Evolutionary conservation across 2,888 invertebrate species (phyloP).

Genomic region (Caenorhabditis afra): DNA sequence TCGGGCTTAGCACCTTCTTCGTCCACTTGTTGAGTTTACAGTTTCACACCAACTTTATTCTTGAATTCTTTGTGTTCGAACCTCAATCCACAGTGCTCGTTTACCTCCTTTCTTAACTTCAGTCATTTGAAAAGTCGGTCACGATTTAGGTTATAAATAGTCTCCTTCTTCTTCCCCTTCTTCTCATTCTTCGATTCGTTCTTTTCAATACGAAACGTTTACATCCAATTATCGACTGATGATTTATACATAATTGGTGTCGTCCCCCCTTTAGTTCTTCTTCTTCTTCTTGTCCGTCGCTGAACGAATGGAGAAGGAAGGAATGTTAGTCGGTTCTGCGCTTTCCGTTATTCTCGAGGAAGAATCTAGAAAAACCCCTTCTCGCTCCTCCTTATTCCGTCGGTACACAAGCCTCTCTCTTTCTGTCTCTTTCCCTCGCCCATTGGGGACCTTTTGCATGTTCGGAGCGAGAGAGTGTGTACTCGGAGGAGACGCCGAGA

Average conservation of each 20-base stretch:
- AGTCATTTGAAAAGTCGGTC: too few relatives aligned
- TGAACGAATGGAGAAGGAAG: too few relatives aligned
- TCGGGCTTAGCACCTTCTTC: too few relatives aligned
- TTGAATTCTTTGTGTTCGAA: too few relatives aligned
- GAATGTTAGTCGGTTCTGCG: not conserved
- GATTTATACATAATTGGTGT: slow-evolving; percentile 54
- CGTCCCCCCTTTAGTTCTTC: not conserved
- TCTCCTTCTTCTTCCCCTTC: not conserved
- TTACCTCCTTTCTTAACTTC: too few relatives aligned
- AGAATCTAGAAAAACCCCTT: not conserved
- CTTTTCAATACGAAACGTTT: slow-evolving; percentile 40
- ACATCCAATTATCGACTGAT: slow-evolving; percentile 55
- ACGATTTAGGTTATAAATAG: too few relatives aligned
- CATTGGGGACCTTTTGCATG: slow-evolving; percentile 1
- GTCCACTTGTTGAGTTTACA: too few relatives aligned
- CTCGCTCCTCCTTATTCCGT: not conserved
- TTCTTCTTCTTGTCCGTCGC: not conserved
- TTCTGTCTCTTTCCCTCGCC: not conserved
- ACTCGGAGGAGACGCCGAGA: slow-evolving; percentile 24
- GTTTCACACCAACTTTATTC: too few relatives aligned
- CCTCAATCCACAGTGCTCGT: too few relatives aligned
- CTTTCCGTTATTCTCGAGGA: not conserved
- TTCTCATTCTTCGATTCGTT: not conserved
- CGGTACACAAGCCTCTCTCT: not conserved
- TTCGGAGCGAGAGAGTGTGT: slow-evolving; percentile 20